phyloP scores from a whole-genome alignment of 2,113 vertebrate genomes.

The Festucalex cinctus region DNA sequence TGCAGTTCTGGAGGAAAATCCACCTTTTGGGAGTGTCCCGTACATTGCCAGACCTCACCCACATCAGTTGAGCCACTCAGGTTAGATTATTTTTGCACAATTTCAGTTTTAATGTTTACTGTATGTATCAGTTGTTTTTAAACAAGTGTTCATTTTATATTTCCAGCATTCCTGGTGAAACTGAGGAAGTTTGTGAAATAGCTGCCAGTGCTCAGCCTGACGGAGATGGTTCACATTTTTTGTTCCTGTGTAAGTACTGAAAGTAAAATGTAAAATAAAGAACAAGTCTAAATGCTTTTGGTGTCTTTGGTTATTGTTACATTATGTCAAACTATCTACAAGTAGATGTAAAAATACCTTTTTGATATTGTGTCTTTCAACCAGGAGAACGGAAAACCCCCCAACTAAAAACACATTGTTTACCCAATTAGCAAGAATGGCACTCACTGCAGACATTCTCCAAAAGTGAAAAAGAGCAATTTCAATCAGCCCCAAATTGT shows the following conservation, averaged over 20 bases:
- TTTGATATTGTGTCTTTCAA: not conserved
- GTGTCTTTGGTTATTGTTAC: not conserved
- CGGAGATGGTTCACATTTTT: not conserved
- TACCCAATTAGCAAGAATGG: not conserved
- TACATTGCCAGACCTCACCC: conserved; percentile 82
- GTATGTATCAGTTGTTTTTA: not conserved
- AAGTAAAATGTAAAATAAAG: conserved; percentile 4
- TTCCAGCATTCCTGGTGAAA: conserved; percentile 87
- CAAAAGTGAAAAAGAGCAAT: not conserved
- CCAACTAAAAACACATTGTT: not conserved
- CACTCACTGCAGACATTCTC: not conserved
- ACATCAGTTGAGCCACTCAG: conserved; percentile 81
- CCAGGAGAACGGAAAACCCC: not conserved
- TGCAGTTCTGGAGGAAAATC: conserved; percentile 8
- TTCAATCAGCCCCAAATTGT: not conserved
- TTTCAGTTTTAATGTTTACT: not conserved
- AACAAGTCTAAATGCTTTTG: not conserved
- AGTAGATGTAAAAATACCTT: not conserved
- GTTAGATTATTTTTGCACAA: conserved; percentile 59
- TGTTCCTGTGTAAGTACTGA: not conserved
- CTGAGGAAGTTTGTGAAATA: conserved; percentile 76
- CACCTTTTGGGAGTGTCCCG: conserved; percentile 64
- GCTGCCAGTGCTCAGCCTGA: not conserved
- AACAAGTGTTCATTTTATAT: conserved; percentile 18
- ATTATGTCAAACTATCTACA: not conserved